These are phyloP conservation scores for Acleris holmiana DNA, from an alignment of 2,888 invertebrate species.

Conservation along the genomic window DNA sequence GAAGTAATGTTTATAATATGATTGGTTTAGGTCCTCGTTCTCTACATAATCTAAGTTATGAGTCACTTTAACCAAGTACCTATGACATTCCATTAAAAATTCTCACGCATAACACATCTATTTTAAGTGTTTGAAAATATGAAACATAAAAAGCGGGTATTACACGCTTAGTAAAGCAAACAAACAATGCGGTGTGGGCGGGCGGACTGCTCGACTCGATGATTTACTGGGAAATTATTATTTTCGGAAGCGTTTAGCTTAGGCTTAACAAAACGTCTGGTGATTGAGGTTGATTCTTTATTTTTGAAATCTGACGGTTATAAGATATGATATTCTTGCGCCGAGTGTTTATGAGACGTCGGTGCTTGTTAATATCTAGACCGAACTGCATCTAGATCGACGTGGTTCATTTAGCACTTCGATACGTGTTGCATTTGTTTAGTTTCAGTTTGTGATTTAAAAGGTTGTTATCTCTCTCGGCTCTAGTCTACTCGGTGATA, in stretches of 20 bases:
- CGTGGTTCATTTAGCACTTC: too few species aligned
- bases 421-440: too few species aligned
- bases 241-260: slow-evolving; percentile 38
- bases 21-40: not conserved
- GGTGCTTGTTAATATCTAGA: not conserved
- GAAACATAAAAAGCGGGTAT: slow-evolving; percentile 65
- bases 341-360: slow-evolving; percentile 2
- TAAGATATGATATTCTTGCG: slow-evolving; percentile 13
- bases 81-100: slow-evolving; percentile 66
- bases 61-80: slow-evolving; percentile 37
- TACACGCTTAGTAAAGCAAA: slow-evolving; percentile 68
- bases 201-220: slow-evolving; percentile 43
- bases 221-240: slow-evolving; percentile 45
- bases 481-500: too few species aligned
- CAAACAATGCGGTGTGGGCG: slow-evolving; percentile 57
- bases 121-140: slow-evolving; percentile 62
- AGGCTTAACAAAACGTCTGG: slow-evolving; percentile 31
- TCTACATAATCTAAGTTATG: not conserved
- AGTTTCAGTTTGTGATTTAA: too few species aligned
- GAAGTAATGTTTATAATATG: too few species aligned
- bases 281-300: slow-evolving; percentile 22
- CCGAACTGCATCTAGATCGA: not conserved
- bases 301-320: slow-evolving; percentile 29
- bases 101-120: slow-evolving; percentile 72
- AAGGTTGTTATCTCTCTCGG: too few species aligned